Evolutionary conservation across 2,797 vertebrate species (phyloP), one percentile per base, ranked within the genome.

Genomic region (Heteromormyrus szaboi): DNA sequence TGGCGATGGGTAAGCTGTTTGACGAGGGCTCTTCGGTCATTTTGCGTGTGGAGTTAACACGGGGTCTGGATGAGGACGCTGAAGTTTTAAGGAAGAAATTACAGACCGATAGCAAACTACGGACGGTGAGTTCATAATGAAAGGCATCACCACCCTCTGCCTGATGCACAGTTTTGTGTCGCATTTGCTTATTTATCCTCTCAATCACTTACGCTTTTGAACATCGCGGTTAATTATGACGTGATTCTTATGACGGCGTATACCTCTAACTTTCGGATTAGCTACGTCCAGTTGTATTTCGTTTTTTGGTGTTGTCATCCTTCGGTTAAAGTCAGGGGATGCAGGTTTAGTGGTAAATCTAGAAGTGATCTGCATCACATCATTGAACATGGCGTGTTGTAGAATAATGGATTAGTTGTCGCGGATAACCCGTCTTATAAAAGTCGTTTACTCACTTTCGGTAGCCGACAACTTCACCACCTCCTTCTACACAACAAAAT

Each of bases 1-100:
- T 93, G 0, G 94, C 95, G 91, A 92, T 96, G 51, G 50, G 90
- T 62, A 94, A 92, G 90, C 92, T 96, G 88, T 48, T 92, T 83
- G 92, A 93, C 87, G 91, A 92, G 59, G 83, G 90, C 11, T 87
- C 89, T 0, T 53, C 62, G 7, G 76, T 88, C 7, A 22, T 89
- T 22, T 56, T 91, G 19, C 85, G 46, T 17, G 85, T 90, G 33
- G 87, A 89, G 84, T 59, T 89, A 50, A 25, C 87, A 12, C 72
- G 50, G 22, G 89, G 53, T 17, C 85, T 50, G 12, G 33, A 44
- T 14, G 41, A 33, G 9, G 83, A 86, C 9, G 22, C 48, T 29
- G 85, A 90, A 14, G 76, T 88, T 5, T 22, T 25, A 6, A 88
- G 54, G 2, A 37, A 37, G 50, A 91, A 81, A 86, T 48, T 92